Percentiles rank a stretch among this genome's conserved stretches.
phyloP scores from a whole-genome alignment of 2,888 invertebrate genomes.

The Cylloceria caligata region DNA sequence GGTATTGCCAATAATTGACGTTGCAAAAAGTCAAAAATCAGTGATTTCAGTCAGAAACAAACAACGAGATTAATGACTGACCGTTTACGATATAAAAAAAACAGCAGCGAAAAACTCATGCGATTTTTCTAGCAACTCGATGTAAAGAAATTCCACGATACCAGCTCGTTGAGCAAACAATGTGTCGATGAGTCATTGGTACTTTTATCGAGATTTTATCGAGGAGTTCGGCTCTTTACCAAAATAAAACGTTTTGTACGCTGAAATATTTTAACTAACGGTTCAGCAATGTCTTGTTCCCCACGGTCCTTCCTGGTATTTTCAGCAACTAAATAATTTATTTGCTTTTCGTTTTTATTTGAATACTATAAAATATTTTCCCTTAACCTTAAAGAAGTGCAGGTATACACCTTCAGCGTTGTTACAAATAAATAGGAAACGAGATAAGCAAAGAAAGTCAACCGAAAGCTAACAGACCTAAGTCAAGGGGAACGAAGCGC shows the following conservation, averaged over 20 bases:
- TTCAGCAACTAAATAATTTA: no score
- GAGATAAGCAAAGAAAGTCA: background rate
- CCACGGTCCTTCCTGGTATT: background rate
- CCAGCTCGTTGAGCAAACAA: constrained; percentile 11
- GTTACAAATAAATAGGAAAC: background rate
- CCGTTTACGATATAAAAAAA: no score
- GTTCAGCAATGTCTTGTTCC: constrained; percentile 7
- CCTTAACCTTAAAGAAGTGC: constrained; percentile 8
- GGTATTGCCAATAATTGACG: background rate
- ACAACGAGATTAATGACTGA: background rate
- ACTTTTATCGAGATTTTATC: background rate
- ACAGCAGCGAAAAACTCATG: background rate
- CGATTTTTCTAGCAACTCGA: background rate
- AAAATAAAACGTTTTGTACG: constrained; percentile 7
- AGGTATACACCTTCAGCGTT: background rate
- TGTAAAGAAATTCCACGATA: background rate
- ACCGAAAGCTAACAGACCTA: background rate
- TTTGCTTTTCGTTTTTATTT: no score
- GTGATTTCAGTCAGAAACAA: background rate
- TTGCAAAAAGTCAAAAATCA: background rate
- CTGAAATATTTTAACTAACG: background rate
- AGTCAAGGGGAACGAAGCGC: background rate
- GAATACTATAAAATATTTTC: constrained; percentile 17
- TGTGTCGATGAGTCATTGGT: background rate
- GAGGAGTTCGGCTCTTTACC: constrained; percentile 12